Base-by-base conservation (phyloP, 2,113 vertebrate species). In the Elgaria multicarinata region DNA sequence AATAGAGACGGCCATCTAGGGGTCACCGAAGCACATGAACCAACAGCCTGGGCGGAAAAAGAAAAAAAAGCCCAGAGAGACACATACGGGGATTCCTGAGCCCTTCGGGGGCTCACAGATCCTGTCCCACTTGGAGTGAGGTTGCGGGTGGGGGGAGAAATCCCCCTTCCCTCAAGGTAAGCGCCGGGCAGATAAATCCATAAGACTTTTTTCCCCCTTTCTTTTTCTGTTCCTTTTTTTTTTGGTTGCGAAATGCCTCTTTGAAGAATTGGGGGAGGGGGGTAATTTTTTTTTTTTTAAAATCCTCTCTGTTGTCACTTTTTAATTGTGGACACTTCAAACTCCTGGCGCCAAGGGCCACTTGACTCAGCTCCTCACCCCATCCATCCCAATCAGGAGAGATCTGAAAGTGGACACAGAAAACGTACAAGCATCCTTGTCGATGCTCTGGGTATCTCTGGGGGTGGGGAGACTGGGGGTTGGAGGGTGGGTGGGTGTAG, bases 341-440 rank as follows among this genome's bases (percentile, higher is more conserved):
- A 97, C 96, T 97, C 97, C 98, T 98, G 98, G 98, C 98, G 98
- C 98, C 98, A 97, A 95, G 97, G 95, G 95, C 96, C 97, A 97
- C 97, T 96, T 96, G 96, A 96, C 96, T 96, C 95, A 95, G 95
- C 96, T 91, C 75, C n/a, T n/a, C 85, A 92, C 42, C 26, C 6
- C 58, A 42, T 6, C 83, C 42, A 95, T 95, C 96, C 96, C 92
- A 96, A 98, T 97, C 96, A 96, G 92, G 94, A 89, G 87, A 95
- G 95, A 96, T 95, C 96, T 93, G 24, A 92, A 93, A 95, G 95
- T 92, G 94, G 94, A 91, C 93, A 76, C 94, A 96, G 92, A 90
- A 96, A 96, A 93, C 91, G 93, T 92, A 92, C 91, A 83, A 81
- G 79, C 89, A 81, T 86, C 22, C 20, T 80, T 83, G 82, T n/a